Evolutionary conservation across 2,888 invertebrate species (phyloP).

Genomic region (Marasmarcha lunaedactyla): DNA sequence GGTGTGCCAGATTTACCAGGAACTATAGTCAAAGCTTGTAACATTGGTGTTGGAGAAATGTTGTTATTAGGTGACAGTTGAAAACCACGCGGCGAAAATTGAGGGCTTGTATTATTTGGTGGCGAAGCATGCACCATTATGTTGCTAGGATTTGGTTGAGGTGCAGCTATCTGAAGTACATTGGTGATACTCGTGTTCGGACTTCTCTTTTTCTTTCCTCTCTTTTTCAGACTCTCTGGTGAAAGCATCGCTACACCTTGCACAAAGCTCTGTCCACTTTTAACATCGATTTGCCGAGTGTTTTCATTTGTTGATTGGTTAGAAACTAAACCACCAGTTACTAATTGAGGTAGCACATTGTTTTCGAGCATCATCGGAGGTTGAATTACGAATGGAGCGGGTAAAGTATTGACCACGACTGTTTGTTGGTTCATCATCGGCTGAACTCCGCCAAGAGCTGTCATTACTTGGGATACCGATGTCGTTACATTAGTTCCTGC

Average conservation of each 20-base stretch:
- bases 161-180: slow-evolving; percentile 76
- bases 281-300: slow-evolving; percentile 67
- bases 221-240: slow-evolving; percentile 76
- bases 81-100: slow-evolving; percentile 80
- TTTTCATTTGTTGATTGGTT: slow-evolving; percentile 59
- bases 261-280: slow-evolving; percentile 47
- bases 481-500: slow-evolving; percentile 75
- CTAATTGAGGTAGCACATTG: slow-evolving; percentile 77
- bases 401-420: slow-evolving; percentile 84
- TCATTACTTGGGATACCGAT: slow-evolving; percentile 74
- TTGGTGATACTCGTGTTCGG: slow-evolving; percentile 77
- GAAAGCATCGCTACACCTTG: slow-evolving; percentile 70
- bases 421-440: slow-evolving; percentile 81
- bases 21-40: slow-evolving; percentile 82
- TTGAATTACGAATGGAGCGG: slow-evolving; percentile 82
- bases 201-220: slow-evolving; percentile 80
- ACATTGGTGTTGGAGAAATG: slow-evolving; percentile 75
- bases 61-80: slow-evolving; percentile 79
- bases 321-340: slow-evolving; percentile 74
- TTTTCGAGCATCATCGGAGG: slow-evolving; percentile 81
- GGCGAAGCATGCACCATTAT: slow-evolving; percentile 69
- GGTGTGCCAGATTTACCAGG: slow-evolving; percentile 81
- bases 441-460: slow-evolving; percentile 65
- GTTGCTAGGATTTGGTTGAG: slow-evolving; percentile 74
- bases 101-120: slow-evolving; percentile 55